These are phyloP conservation scores for Kryphioiulus occultus DNA, from an alignment of 2,888 invertebrate species.

Conservation along the genomic window DNA sequence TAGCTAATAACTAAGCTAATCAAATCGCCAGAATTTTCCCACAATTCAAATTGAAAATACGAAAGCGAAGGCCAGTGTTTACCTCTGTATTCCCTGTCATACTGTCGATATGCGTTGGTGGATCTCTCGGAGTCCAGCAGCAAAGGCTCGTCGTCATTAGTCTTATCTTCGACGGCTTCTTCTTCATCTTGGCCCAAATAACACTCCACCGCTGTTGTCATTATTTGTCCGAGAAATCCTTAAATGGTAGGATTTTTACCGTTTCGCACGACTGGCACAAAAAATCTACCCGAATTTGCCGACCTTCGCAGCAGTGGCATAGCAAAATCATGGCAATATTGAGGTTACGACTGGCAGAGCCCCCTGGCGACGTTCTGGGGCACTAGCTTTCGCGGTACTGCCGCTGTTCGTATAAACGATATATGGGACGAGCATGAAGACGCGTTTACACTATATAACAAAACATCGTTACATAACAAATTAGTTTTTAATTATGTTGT, in stretches of 20 bases:
- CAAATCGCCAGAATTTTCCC: neutral
- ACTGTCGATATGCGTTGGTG: neutral
- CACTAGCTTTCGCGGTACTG: neutral
- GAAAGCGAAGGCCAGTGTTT: neutral
- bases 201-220: neutral
- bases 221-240: neutral
- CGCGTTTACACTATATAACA: neutral
- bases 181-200: conserved; percentile 38
- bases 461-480: too few species aligned
- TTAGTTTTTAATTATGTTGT: too few species aligned
- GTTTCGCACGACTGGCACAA: neutral
- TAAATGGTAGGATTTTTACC: conserved; percentile 33
- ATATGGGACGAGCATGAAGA: neutral
- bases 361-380: neutral
- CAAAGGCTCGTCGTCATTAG: conserved; percentile 8
- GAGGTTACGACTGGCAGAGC: neutral
- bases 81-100: neutral
- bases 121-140: neutral
- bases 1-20: neutral
- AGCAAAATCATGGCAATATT: neutral
- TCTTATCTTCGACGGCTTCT: neutral
- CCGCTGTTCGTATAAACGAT: neutral
- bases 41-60: neutral
- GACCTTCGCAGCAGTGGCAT: neutral
- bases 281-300: neutral